Base-by-base conservation (phyloP, 2,113 vertebrate genomes). In the Menidia beryllina region DNA sequence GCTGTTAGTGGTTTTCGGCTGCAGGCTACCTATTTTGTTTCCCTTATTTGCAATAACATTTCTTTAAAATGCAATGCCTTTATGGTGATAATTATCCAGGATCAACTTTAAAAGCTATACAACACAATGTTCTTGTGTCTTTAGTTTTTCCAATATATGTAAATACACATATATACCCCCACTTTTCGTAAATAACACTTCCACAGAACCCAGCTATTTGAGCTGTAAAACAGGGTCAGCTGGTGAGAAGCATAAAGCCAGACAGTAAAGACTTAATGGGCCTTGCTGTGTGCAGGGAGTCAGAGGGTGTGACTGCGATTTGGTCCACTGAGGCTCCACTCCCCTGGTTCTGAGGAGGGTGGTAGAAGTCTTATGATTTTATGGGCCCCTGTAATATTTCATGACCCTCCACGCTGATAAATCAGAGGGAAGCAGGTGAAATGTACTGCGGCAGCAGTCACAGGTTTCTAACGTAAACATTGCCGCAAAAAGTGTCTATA, bases 201-300 rank as follows among this genome's bases (percentile, higher is more conserved):
- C 73, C 53, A 48, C 59, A 51, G 53, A 58, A 39, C 86, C 72
- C n/a, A 75, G 69, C 48, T 41, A 65, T 80, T 87, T 73, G 65
- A 54, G 52, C 26, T 53, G 49, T 45, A 76, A 79, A 79, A 77
- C 52, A 69, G 56, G 45, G 55, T 50, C 14, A 69, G 77, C 66
- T 63, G 4, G 49, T 71, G 69, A 77, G 73, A 79, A 57, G 30
- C 12, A 12, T 73, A 69, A 75, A 63, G 69, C 47, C 66, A 69
- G 62, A 74, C 73, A 75, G 71, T 83, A 75, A n/a, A 74, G 81
- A 83, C 77, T 90, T 92, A 92, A 92, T 91, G 92, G 83, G 56
- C 80, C 91, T 86, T 86, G 78, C 36, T 79, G 69, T 77, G 57
- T 74, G 66, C 38, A 51, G 67, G 79, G 77, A 85, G 78, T 82